Conservation (phyloP, 2,113 vertebrate species). For the Daboia siamensis region DNA sequence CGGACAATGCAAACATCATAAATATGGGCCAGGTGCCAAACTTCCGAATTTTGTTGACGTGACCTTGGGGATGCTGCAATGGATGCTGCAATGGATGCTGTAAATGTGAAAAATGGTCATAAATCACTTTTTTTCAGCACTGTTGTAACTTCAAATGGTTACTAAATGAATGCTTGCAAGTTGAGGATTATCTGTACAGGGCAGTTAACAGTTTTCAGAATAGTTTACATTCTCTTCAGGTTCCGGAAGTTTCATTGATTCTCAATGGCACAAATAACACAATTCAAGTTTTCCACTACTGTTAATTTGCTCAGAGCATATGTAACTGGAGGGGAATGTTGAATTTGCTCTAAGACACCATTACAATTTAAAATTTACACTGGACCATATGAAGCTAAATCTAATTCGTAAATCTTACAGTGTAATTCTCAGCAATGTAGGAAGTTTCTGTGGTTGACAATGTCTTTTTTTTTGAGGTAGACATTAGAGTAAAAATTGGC, state of each 20-base stretch:
- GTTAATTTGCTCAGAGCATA: not conserved
- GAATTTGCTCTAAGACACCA: not conserved
- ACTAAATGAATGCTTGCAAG: not conserved
- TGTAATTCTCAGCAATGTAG: not conserved
- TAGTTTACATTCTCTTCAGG: not conserved
- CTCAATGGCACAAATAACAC: not conserved
- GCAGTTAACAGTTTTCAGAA: not conserved
- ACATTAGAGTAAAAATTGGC: not conserved
- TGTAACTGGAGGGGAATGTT: not conserved
- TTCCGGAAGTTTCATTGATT: not conserved
- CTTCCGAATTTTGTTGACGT: not conserved
- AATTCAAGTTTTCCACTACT: not conserved
- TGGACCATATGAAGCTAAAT: not conserved
- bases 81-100: not conserved
- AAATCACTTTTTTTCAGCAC: not conserved
- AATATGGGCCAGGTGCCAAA: not conserved
- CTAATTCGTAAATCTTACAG: not conserved
- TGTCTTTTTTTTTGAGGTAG: not conserved
- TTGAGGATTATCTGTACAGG: not conserved
- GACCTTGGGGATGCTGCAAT: not conserved
- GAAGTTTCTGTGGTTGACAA: not conserved
- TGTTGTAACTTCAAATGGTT: too few relatives aligned
- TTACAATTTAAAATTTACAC: not conserved
- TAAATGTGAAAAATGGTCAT: not conserved
- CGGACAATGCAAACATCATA: not conserved